Evolutionary conservation across 1,140 invertebrate genomes (phyloP).

Genomic region (Mylabris phalerata): DNA sequence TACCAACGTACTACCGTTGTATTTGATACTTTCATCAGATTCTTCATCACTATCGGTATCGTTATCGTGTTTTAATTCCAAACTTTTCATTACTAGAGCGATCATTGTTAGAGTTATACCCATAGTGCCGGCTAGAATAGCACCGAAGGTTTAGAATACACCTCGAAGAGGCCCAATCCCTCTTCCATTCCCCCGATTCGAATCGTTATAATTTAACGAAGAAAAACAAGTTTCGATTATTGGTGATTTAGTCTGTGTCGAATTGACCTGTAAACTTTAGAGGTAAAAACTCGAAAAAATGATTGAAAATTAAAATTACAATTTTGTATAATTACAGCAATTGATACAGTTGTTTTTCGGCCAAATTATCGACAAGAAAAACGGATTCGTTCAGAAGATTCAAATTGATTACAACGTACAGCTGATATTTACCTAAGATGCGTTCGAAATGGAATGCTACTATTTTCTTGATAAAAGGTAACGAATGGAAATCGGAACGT

Average conservation of each 20-base stretch:
- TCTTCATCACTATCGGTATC: conserved; percentile 26
- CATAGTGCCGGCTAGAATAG: conserved; percentile 77
- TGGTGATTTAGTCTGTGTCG: conserved; percentile 83
- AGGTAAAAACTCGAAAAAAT: too few relatives aligned
- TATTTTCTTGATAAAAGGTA: conserved; percentile 79
- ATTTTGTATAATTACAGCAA: conserved; percentile 36
- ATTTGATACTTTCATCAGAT: conserved; percentile 31
- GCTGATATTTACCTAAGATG: conserved; percentile 76
- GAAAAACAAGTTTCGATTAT: conserved; percentile 85
- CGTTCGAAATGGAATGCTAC: too few relatives aligned
- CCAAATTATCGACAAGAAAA: conserved; percentile 66
- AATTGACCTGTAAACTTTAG: conserved; percentile 54
- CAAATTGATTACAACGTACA: conserved; percentile 85
- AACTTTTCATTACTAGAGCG: conserved; percentile 57
- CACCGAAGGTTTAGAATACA: conserved; percentile 54
- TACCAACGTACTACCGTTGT: conserved; percentile 69
- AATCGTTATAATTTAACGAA: conserved; percentile 87
- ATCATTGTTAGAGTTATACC: conserved; percentile 94
- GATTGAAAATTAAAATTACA: too few relatives aligned
- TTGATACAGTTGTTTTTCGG: conserved; percentile 84
- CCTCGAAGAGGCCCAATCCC: conserved; percentile 80
- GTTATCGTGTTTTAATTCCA: conserved; percentile 23
- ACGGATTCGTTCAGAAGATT: conserved; percentile 72
- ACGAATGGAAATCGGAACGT: conserved; percentile 77
- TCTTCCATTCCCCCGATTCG: conserved; percentile 97